Evolutionary conservation across 2,888 invertebrate genomes (phyloP).

Genomic region (Metacarcinus magister): DNA sequence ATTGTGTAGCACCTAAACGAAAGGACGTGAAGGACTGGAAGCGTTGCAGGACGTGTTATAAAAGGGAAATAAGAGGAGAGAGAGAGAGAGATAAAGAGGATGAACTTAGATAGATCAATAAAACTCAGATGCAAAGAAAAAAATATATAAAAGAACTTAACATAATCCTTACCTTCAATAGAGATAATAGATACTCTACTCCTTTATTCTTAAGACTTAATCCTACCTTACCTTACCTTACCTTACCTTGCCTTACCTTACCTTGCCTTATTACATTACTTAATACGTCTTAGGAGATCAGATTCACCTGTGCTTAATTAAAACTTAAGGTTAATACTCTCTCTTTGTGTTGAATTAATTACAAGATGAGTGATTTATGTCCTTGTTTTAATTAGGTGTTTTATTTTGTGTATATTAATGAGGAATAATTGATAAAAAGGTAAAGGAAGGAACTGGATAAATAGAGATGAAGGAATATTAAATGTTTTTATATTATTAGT

Average conservation of each 20-base stretch:
- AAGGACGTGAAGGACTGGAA: background rate
- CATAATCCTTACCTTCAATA: too few relatives aligned
- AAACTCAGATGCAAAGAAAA: background rate
- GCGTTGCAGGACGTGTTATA: conserved; percentile 6
- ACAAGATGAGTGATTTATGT: background rate
- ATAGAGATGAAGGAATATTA: too few relatives aligned
- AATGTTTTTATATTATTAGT: background rate
- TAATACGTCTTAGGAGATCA: conserved; percentile 31
- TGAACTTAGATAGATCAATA: background rate
- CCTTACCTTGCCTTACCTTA: too few relatives aligned
- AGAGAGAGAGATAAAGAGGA: background rate
- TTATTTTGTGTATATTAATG: background rate
- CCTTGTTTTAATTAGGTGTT: background rate
- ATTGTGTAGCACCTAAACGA: background rate
- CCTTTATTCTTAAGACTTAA: background rate
- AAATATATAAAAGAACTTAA: background rate
- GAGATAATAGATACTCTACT: background rate
- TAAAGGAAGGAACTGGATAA: background rate
- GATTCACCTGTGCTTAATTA: background rate
- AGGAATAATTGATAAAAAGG: background rate
- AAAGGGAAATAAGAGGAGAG: background rate
- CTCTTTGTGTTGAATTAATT: conserved; percentile 23
- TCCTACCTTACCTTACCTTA: background rate
- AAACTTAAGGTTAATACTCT: background rate
- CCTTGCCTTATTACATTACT: background rate